Conservation (phyloP, 2,888 invertebrate genomes). For the Rambutsinella grinnellia region DNA sequence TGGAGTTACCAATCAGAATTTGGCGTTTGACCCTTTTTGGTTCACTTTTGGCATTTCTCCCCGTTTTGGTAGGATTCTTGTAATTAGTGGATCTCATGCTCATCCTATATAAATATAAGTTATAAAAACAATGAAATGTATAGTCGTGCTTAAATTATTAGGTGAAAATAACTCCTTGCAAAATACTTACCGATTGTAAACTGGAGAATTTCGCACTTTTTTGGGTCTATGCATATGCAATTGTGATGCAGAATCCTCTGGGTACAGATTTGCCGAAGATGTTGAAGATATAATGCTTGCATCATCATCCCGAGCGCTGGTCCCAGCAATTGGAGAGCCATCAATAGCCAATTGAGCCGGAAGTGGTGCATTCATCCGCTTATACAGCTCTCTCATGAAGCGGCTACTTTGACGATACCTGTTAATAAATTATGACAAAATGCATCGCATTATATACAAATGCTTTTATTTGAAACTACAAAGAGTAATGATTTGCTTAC, state of each 20-base stretch:
- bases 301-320: constrained; percentile 41
- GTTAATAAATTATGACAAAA: neutral
- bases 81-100: too few species aligned
- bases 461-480: neutral
- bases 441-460: neutral
- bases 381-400: constrained; percentile 39
- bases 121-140: too few species aligned
- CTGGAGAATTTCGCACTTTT: constrained; percentile 9
- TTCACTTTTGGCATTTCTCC: constrained; percentile 7
- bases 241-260: constrained; percentile 39
- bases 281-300: constrained; percentile 39
- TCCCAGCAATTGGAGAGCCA: constrained; percentile 36
- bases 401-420: constrained; percentile 36
- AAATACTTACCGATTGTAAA: neutral
- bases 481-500: constrained; percentile 35
- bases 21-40: constrained; percentile 24
- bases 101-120: too few species aligned
- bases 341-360: constrained; percentile 32
- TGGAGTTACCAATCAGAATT: constrained; percentile 22
- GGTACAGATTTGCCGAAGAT: constrained; percentile 33
- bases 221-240: constrained; percentile 15
- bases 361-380: constrained; percentile 33
- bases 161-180: too few species aligned
- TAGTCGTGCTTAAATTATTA: too few species aligned
- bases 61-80: neutral